Percentiles rank a stretch among this genome's conserved stretches.
Conservation (phyloP, 2,113 vertebrate genomes). For the Eidolon helvum region DNA sequence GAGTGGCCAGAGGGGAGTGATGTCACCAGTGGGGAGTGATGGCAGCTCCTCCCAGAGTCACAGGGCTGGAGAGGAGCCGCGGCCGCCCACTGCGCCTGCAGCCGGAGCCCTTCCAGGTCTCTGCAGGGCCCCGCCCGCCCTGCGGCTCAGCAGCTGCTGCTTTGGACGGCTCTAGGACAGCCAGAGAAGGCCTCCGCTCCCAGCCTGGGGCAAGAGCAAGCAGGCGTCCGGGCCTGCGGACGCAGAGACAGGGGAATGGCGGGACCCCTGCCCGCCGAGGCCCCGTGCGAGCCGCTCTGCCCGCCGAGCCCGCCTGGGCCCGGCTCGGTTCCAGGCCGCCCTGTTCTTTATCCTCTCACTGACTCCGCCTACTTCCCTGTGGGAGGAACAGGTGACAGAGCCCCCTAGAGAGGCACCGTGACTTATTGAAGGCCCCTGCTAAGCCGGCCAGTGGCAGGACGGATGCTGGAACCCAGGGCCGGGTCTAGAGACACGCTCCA, state of each 20-base stretch:
- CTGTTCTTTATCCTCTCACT: accelerated
- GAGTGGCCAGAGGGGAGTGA: neutral
- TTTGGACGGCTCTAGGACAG: neutral
- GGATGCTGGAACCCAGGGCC: neutral
- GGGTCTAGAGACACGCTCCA: neutral
- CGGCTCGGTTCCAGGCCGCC: accelerated
- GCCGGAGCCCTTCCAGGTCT: neutral
- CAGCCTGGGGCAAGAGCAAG: neutral
- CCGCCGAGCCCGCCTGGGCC: neutral
- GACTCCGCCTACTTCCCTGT: neutral
- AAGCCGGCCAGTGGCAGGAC: neutral
- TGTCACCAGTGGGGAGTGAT: neutral
- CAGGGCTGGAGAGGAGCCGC: neutral
- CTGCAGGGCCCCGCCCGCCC: neutral
- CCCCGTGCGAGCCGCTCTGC: no score
- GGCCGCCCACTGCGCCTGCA: neutral
- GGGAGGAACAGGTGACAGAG: neutral
- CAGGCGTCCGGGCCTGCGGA: neutral
- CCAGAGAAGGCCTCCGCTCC: neutral
- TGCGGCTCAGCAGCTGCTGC: conserved; percentile 22
- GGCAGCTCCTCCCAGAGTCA: neutral
- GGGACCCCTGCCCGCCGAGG: no score
- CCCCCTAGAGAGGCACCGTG: neutral
- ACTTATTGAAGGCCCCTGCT: neutral
- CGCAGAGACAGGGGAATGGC: no score